phyloP scores from a whole-genome alignment of 2,888 invertebrate genomes.

The Callyntrura sp. region DNA sequence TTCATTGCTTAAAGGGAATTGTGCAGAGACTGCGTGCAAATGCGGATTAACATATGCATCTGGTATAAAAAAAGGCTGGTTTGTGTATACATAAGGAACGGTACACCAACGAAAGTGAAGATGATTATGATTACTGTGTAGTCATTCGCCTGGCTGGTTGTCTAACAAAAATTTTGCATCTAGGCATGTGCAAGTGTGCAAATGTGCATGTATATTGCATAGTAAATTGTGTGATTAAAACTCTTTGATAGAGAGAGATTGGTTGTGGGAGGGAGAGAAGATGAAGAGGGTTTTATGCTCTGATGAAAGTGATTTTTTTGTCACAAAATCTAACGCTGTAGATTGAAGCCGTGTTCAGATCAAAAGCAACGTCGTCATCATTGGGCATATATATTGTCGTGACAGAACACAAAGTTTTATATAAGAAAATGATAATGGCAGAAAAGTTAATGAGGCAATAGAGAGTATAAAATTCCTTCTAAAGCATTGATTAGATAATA shows the following conservation, averaged over 20 bases:
- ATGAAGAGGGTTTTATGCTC: conserved; percentile 57
- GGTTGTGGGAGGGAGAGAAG: conserved; percentile 52
- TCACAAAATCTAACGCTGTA: not conserved
- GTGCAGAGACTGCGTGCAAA: conserved; percentile 11
- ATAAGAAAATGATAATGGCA: not conserved
- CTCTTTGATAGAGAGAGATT: conserved; percentile 13
- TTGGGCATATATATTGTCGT: conserved; percentile 41
- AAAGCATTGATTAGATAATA: conserved; percentile 74
- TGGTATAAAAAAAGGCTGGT: conserved; percentile 36
- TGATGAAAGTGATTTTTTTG: conserved; percentile 37
- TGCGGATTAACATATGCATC: conserved; percentile 38
- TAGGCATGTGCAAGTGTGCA: no score
- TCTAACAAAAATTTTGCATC: conserved; percentile 6
- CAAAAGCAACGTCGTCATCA: conserved; percentile 17
- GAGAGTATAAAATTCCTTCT: conserved; percentile 45
- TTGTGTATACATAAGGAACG: no score
- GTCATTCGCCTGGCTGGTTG: not conserved
- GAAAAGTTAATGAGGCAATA: conserved; percentile 70
- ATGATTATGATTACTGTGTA: conserved; percentile 14
- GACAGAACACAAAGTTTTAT: conserved; percentile 16
- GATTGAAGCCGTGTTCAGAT: not conserved
- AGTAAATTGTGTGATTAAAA: not conserved
- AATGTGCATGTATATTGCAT: not conserved
- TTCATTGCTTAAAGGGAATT: conserved; percentile 12
- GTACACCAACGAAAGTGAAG: conserved; percentile 10